Evolutionary conservation across 2,888 invertebrate genomes (phyloP), one percentile per base, ranked within the genome.

Genomic region (Eupithecia centaureata): DNA sequence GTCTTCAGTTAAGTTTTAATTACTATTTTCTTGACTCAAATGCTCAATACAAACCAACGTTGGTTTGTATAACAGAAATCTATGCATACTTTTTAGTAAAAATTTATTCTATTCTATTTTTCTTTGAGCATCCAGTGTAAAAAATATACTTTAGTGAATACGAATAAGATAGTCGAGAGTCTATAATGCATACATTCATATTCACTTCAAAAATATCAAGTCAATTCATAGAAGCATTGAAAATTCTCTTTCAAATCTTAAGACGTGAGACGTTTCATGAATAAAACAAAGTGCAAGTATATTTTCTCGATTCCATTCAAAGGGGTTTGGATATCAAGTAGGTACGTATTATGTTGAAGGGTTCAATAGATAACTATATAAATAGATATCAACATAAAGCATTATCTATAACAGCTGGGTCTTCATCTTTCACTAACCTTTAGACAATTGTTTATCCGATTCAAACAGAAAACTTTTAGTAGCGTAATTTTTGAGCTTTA

Each of bases 241-340:
- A 56, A 56, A 56, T 30, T 54, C 54, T 28, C 28, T 22, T 32
- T 51, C 2, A 30, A 30, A 30, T 56, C n/a, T 52, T 7, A 51
- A 13, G 10, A 42, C 7, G 5, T 30, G 15, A 47, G 30, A 47
- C 60, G 60, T 61, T 7, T 13, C 22, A n/a, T 47, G 60, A 61
- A 47, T 47, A 47, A 61, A 61, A 47, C 47, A 28, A 32, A 42
- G 30, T 22, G 2, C 13, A 5, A 18, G 42, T 10, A 18, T 30
- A 10, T 28, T n/a, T n/a, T 42, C n/a, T 5, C 60, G 10, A 42
- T 42, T 8, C 42, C 30, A 30, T 56, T n/a, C n/a, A 27, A 27
- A 27, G 30, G 30, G n/a, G 54, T 56, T 18, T n/a, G 5, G 15
- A 22, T 52, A n/a, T 15, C 2, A 2, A 35, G n/a, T n/a, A n/a